Evolutionary conservation across 2,113 vertebrate species (phyloP).

Genomic region (Gallinago media): DNA sequence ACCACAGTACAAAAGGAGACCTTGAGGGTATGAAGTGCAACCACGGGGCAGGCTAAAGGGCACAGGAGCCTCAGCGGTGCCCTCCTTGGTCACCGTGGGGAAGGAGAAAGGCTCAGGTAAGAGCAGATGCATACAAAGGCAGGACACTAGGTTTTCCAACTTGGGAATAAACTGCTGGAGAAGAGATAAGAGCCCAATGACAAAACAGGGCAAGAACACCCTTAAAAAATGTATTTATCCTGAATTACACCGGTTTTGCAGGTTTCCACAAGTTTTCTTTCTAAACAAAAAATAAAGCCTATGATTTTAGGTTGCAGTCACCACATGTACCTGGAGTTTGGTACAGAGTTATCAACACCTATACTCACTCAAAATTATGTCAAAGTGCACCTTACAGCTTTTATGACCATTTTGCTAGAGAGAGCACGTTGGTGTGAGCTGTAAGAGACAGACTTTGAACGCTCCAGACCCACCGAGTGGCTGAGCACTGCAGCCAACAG

Average conservation of each 20-base stretch:
- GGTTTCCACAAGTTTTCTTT: neutral
- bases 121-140: neutral
- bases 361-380: neutral
- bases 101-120: neutral
- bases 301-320: neutral
- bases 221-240: neutral
- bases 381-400: neutral
- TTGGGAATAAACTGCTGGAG: neutral
- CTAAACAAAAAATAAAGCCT: neutral
- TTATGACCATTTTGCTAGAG: neutral
- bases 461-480: neutral
- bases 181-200: neutral
- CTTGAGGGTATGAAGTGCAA: neutral
- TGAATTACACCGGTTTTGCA: neutral
- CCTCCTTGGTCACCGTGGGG: neutral
- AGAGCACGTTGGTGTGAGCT: rapidly evolving
- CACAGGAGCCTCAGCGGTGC: neutral
- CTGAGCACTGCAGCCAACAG: neutral
- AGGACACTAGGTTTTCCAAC: neutral
- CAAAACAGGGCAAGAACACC: neutral
- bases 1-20: neutral
- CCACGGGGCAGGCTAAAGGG: neutral
- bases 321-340: neutral
- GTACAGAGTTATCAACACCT: neutral
- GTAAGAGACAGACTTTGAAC: neutral